These are phyloP conservation scores for Drosophila prostipennis DNA, from an alignment of 2,888 invertebrate species.

Conservation along the genomic window DNA sequence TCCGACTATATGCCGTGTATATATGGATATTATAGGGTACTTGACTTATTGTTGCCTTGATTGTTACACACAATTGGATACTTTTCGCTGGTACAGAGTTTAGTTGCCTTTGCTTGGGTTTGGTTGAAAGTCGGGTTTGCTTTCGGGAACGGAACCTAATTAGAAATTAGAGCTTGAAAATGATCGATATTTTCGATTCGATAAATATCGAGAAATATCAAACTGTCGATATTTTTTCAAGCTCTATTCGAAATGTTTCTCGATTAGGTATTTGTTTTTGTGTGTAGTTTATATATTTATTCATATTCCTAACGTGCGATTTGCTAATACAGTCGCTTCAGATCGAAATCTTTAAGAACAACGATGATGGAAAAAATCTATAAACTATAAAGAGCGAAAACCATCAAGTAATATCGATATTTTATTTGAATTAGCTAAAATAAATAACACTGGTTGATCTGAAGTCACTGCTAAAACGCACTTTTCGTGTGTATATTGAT, in stretches of 20 bases:
- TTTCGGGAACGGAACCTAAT: neutral
- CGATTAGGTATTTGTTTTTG: neutral
- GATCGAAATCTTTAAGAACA: neutral
- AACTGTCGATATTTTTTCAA: no score
- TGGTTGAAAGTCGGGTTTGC: slow-evolving; percentile 11
- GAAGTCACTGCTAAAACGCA: slow-evolving; percentile 1
- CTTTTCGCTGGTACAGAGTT: slow-evolving; percentile 38
- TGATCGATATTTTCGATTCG: no score
- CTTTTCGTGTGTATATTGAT: slow-evolving; percentile 18
- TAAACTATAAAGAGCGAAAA: neutral
- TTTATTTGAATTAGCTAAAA: neutral
- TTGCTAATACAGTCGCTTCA: slow-evolving; percentile 7
- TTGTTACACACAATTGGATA: slow-evolving; percentile 49
- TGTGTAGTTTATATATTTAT: neutral
- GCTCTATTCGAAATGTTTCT: no score
- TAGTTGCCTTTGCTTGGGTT: slow-evolving; percentile 1
- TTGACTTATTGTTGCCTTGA: slow-evolving; percentile 54
- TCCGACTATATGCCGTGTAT: slow-evolving; percentile 2
- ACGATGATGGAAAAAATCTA: neutral
- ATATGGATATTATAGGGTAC: slow-evolving; percentile 31
- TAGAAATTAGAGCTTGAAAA: no score
- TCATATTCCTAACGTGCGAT: slow-evolving; percentile 7
- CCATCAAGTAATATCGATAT: neutral
- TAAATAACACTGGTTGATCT: neutral
- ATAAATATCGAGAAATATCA: no score